A percentile compares a stretch with the other conserved stretches of the same genome.
These are phyloP conservation scores for Lutraria rhynchaena DNA, from an alignment of 1,140 invertebrate species.

Conservation along the genomic window DNA sequence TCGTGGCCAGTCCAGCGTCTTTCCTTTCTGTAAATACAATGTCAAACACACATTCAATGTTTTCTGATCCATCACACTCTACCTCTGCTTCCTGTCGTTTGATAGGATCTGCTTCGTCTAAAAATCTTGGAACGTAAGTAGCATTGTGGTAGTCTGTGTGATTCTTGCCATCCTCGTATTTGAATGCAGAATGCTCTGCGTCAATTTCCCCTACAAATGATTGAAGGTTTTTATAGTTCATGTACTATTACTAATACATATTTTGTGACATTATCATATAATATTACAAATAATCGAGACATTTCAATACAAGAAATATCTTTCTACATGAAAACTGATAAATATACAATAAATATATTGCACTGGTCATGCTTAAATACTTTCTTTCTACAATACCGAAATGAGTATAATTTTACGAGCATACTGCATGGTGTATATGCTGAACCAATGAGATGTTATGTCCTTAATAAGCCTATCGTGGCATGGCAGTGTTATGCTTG, in stretches of 20 bases:
- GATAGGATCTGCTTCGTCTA: slow-evolving; percentile 1
- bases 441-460: too few relatives aligned
- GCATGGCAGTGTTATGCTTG: too few relatives aligned
- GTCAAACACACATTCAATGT: slow-evolving; percentile 21
- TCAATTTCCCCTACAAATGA: slow-evolving; percentile 5
- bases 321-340: too few relatives aligned
- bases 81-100: neutral
- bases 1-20: neutral
- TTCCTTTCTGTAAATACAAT: slow-evolving; percentile 4
- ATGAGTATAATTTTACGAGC: too few relatives aligned
- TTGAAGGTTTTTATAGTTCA: neutral
- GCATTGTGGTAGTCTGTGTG: neutral
- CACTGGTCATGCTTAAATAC: neutral
- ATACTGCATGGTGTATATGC: too few relatives aligned
- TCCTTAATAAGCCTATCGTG: too few relatives aligned
- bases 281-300: too few relatives aligned
- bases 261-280: neutral
- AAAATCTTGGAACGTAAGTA: slow-evolving; percentile 19
- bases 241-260: neutral
- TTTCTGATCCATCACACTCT: slow-evolving; percentile 24
- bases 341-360: neutral
- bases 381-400: too few relatives aligned
- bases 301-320: too few relatives aligned
- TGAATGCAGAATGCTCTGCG: neutral
- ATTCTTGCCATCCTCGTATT: slow-evolving; percentile 12